Percentiles rank a stretch among this genome's conserved stretches.
Conservation (phyloP, 92 coral and sea anemone species). For the Porites cylindrica region DNA sequence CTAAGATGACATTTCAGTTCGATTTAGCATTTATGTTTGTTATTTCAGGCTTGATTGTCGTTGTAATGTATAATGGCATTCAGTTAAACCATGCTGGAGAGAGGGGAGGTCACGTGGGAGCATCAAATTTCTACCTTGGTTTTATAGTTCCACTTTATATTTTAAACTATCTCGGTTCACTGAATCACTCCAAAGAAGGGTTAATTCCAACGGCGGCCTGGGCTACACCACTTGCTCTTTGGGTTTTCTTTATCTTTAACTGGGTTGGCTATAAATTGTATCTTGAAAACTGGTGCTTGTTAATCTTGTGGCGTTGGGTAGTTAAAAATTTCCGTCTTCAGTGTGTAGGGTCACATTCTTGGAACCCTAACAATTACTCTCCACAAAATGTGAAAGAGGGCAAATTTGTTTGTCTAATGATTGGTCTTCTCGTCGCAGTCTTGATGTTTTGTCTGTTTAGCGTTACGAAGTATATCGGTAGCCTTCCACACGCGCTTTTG, state of each 20-base stretch:
- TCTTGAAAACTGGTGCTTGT: slow-evolving; percentile 11
- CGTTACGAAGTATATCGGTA: slow-evolving; percentile 5
- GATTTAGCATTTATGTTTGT: slow-evolving; percentile 96
- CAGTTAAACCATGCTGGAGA: slow-evolving; percentile 23
- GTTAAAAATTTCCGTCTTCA: no score
- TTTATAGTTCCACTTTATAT: slow-evolving; percentile 76
- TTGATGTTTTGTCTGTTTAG: slow-evolving; percentile 35
- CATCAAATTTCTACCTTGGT: slow-evolving; percentile 73
- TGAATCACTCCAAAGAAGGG: slow-evolving; percentile 37
- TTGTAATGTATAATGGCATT: slow-evolving; percentile 72
- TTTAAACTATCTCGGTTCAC: slow-evolving; percentile 84
- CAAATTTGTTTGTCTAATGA: slow-evolving; percentile 26
- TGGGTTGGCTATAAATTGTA: slow-evolving; percentile 76
- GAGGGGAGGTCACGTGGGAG: slow-evolving; percentile 63
- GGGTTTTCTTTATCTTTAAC: slow-evolving; percentile 63
- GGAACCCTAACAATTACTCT: neutral
- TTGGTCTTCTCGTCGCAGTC: slow-evolving; percentile 32
- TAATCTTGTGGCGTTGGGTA: no score
- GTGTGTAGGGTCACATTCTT: no score
- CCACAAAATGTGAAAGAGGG: neutral
- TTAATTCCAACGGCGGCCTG: slow-evolving; percentile 40
- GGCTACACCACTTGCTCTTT: slow-evolving; percentile 36
- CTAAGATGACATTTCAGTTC: slow-evolving; percentile 89
- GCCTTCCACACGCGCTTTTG: slow-evolving; percentile 68
- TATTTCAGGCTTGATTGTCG: slow-evolving; percentile 78